These are phyloP conservation scores for Drosophila limbata DNA, from an alignment of 2,888 invertebrate species.

Conservation along the genomic window DNA sequence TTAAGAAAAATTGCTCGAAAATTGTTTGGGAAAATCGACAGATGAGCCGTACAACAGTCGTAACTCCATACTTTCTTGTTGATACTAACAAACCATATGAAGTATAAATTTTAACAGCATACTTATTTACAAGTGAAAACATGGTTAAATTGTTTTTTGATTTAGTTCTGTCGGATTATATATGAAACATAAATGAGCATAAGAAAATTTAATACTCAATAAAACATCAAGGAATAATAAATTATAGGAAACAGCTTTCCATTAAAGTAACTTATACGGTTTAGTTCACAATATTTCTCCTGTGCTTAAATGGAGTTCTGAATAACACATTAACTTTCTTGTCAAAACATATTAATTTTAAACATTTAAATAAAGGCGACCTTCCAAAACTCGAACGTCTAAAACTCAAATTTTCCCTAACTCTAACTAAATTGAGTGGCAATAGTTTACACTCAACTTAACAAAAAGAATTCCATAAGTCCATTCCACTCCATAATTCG, in stretches of 20 bases:
- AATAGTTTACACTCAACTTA: too few relatives aligned
- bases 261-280: not conserved
- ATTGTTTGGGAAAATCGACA: conserved; percentile 59
- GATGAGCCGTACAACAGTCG: conserved; percentile 12
- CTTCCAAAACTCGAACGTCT: too few relatives aligned
- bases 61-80: conserved; percentile 21
- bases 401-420: too few relatives aligned
- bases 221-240: not conserved
- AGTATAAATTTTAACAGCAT: conserved; percentile 4
- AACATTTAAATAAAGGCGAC: too few relatives aligned
- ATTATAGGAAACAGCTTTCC: not conserved
- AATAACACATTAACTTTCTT: too few relatives aligned
- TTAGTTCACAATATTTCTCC: too few relatives aligned
- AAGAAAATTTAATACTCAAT: not conserved
- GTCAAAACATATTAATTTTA: too few relatives aligned
- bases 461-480: too few relatives aligned
- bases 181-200: not conserved
- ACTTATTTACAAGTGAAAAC: not conserved
- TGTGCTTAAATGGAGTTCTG: too few relatives aligned
- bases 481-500: too few relatives aligned
- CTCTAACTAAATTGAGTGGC: too few relatives aligned
- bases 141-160: not conserved
- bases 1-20: conserved; percentile 73
- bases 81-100: conserved; percentile 36
- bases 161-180: not conserved